A percentile compares a stretch with the other conserved stretches of the same genome.
Evolutionary conservation across 2,113 vertebrate species (phyloP).

Genomic region (Hepsetus odoe): DNA sequence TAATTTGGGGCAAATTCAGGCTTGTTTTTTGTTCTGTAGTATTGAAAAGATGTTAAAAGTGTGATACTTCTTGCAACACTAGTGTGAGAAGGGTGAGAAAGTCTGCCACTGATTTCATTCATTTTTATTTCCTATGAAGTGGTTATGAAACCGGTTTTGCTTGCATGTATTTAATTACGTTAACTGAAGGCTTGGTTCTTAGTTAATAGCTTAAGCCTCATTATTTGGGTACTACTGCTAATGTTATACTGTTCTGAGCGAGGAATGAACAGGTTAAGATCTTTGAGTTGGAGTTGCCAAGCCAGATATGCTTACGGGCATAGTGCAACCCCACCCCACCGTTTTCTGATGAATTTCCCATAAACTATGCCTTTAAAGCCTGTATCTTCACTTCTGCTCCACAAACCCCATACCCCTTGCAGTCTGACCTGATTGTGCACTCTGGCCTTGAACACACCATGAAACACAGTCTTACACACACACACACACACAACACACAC

Average conservation of each 20-base stretch:
- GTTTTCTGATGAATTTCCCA: background rate
- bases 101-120: background rate
- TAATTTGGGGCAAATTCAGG: too few species aligned
- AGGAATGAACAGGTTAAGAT: background rate
- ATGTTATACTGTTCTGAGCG: background rate
- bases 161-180: background rate
- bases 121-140: background rate
- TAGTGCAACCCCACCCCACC: background rate
- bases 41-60: too few species aligned
- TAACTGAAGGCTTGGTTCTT: background rate
- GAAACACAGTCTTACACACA: slow-evolving; percentile 20
- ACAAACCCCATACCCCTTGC: background rate
- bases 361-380: background rate
- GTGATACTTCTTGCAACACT: background rate
- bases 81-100: background rate
- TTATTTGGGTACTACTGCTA: too few species aligned
- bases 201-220: too few species aligned
- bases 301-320: background rate
- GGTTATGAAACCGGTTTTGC: background rate
- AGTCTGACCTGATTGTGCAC: background rate
- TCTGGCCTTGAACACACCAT: background rate
- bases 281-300: background rate
- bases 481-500: slow-evolving; percentile 19
- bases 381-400: background rate
- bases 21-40: too few species aligned